Conservation (phyloP, 1,140 invertebrate genomes). For the Drosophila murphyi region DNA sequence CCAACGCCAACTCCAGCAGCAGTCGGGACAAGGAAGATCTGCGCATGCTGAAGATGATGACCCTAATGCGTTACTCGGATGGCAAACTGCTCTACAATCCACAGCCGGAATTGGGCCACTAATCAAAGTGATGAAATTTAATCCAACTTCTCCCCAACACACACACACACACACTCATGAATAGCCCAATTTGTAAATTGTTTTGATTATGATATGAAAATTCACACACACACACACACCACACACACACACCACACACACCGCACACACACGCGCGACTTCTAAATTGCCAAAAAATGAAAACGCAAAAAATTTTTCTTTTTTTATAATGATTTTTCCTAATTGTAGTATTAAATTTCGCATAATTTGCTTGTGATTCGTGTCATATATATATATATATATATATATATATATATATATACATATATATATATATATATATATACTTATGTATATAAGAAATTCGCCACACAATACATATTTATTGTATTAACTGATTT, state of each 20-base stretch:
- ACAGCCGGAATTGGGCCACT: slow-evolving; percentile 20
- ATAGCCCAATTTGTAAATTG: slow-evolving; percentile 64
- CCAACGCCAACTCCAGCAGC: slow-evolving; percentile 21
- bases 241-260: too few species aligned
- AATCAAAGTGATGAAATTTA: background rate
- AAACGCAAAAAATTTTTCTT: slow-evolving; percentile 14
- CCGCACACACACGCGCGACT: slow-evolving; percentile 19
- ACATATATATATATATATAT: background rate
- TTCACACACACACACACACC: slow-evolving; percentile 1
- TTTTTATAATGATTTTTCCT: slow-evolving; percentile 37
- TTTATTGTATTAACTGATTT: slow-evolving; percentile 38
- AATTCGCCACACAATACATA: slow-evolving; percentile 15
- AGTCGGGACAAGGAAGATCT: slow-evolving; percentile 69
- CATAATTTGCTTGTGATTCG: slow-evolving; percentile 46
- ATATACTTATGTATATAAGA: background rate
- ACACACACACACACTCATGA: slow-evolving; percentile 13
- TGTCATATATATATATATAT: slow-evolving; percentile 3
- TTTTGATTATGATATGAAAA: background rate
- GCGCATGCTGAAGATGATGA: slow-evolving; percentile 81
- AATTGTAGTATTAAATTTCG: slow-evolving; percentile 63
- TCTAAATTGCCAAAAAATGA: slow-evolving; percentile 56
- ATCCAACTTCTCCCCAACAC: background rate
- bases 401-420: background rate
- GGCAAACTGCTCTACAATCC: slow-evolving; percentile 59
- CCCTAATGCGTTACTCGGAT: slow-evolving; percentile 77